Conservation (phyloP, 2,888 invertebrate genomes). For the Xanthorhoe spadicearia region DNA sequence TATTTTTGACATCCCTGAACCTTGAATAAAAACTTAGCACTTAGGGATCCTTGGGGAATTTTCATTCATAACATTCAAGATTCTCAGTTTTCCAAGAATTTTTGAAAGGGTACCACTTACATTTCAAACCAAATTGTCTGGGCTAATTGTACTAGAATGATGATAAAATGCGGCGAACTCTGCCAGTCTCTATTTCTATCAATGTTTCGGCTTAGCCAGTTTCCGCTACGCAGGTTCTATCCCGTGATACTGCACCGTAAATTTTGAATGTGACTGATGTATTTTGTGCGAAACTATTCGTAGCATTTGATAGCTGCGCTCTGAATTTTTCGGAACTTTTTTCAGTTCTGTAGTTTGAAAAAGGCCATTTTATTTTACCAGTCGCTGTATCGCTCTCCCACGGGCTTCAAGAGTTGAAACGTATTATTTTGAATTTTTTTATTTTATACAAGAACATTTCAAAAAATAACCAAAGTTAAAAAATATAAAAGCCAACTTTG, state of each 20-base stretch:
- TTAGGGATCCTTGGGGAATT: too few relatives aligned
- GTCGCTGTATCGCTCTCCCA: constrained; percentile 7
- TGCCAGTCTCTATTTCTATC: background rate
- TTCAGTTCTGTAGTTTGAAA: constrained; percentile 22
- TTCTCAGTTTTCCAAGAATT: too few relatives aligned
- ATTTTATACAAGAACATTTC: too few relatives aligned
- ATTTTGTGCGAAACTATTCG: constrained; percentile 21
- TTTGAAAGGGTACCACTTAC: too few relatives aligned
- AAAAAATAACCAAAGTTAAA: too few relatives aligned
- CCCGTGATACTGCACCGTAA: constrained; percentile 22
- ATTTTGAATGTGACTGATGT: constrained; percentile 22
- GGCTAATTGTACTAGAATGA: too few relatives aligned
- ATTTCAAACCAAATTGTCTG: too few relatives aligned
- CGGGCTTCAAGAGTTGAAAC: constrained; percentile 17
- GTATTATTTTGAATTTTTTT: constrained; percentile 8
- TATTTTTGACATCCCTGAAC: too few relatives aligned
- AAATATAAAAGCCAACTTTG: background rate
- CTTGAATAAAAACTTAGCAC: too few relatives aligned
- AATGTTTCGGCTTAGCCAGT: background rate
- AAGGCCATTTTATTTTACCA: constrained; percentile 15
- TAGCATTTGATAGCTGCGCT: constrained; percentile 23
- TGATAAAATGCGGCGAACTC: too few relatives aligned
- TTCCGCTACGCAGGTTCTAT: background rate
- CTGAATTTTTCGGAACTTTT: constrained; percentile 27
- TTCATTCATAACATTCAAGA: too few relatives aligned